phyloP scores from a whole-genome alignment of 2,888 invertebrate genomes.

The Antitype chi region DNA sequence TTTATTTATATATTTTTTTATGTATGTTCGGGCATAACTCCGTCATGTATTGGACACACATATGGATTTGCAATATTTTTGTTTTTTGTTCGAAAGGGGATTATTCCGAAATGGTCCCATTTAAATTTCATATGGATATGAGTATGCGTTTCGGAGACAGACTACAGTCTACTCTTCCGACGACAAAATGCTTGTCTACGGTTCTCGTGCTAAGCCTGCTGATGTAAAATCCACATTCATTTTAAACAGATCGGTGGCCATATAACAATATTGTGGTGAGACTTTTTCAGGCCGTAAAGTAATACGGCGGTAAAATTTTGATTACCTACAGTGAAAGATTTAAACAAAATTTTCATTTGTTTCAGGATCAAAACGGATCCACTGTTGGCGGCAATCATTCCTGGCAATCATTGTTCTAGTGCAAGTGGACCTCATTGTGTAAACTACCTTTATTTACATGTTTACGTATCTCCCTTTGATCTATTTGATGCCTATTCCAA shows the following conservation, averaged over 20 bases:
- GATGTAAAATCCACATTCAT: neutral
- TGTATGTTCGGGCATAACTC: too few species aligned
- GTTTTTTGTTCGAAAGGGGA: too few species aligned
- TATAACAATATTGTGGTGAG: neutral
- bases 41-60: too few species aligned
- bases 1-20: too few species aligned
- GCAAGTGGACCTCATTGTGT: slow-evolving; percentile 82
- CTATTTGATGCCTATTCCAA: slow-evolving; percentile 49
- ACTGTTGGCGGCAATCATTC: slow-evolving; percentile 84
- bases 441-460: slow-evolving; percentile 57
- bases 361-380: slow-evolving; percentile 81
- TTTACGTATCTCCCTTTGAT: slow-evolving; percentile 29
- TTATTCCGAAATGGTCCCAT: too few species aligned
- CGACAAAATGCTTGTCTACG: too few species aligned
- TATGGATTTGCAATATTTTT: too few species aligned
- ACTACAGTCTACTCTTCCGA: too few species aligned
- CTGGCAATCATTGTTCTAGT: slow-evolving; percentile 81
- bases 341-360: slow-evolving; percentile 72
- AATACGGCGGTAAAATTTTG: neutral
- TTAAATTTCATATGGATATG: too few species aligned
- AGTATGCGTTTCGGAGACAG: too few species aligned
- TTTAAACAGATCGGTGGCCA: neutral
- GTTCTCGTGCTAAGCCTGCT: too few species aligned
- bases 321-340: neutral
- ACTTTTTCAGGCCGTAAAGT: neutral